Conservation (phyloP, 2,888 invertebrate genomes). For the Tethea ocularis region DNA sequence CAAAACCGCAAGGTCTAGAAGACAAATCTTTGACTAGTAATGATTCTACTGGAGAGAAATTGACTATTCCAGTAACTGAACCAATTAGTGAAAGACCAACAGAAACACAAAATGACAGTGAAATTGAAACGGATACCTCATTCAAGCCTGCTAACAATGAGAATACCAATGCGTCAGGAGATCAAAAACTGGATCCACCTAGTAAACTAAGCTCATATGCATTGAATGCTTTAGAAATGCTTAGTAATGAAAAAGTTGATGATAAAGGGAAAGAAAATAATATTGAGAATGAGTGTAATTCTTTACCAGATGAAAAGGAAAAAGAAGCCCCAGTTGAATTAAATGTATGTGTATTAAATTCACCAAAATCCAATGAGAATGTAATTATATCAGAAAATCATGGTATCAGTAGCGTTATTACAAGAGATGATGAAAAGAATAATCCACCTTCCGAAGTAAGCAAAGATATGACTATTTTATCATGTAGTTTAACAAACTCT, state of each 20-base stretch:
- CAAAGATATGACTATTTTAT: background rate
- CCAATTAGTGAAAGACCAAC: background rate
- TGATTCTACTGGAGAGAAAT: conserved; percentile 22
- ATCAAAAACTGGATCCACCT: conserved; percentile 21
- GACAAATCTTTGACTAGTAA: conserved; percentile 18
- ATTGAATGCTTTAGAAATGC: conserved; percentile 17
- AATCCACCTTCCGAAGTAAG: background rate
- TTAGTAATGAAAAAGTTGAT: background rate
- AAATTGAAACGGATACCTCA: background rate
- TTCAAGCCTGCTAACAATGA: background rate
- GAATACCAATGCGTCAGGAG: conserved; percentile 11
- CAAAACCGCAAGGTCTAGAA: conserved; percentile 28
- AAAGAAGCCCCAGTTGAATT: background rate
- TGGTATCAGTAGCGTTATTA: conserved; percentile 5
- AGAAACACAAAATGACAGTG: background rate
- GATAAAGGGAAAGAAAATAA: conserved; percentile 20
- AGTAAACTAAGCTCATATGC: conserved; percentile 21
- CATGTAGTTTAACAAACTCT: background rate
- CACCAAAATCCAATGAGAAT: conserved; percentile 1
- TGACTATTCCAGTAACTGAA: conserved; percentile 14
- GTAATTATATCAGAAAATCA: background rate
- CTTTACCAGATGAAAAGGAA: background rate
- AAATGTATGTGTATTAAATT: conserved; percentile 1
- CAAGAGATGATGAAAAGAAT: background rate
- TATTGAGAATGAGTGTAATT: background rate